phyloP scores from a whole-genome alignment of 2,888 invertebrate species.

The Lasioglossum vierecki region DNA sequence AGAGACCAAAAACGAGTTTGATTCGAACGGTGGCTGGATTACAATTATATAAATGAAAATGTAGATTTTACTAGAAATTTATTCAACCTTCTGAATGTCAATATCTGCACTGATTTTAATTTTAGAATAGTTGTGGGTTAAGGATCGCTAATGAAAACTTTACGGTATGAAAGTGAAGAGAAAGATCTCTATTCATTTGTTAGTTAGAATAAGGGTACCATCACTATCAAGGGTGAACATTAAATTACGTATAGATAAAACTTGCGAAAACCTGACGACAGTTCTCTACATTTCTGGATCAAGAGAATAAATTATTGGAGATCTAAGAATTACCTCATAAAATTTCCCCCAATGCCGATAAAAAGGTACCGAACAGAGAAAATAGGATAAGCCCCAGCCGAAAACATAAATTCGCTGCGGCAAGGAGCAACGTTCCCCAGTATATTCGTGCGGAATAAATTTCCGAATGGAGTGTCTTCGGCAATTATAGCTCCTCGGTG shows the following conservation, averaged over 20 bases:
- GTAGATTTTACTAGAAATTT: neutral
- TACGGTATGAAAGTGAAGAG: neutral
- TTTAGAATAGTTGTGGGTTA: neutral
- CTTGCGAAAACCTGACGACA: neutral
- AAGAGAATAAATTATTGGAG: neutral
- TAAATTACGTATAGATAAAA: neutral
- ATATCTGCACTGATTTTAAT: neutral
- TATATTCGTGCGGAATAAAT: neutral
- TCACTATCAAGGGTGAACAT: too few relatives aligned
- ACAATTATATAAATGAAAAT: conserved; percentile 3
- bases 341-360: neutral
- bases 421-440: neutral
- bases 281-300: neutral
- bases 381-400: neutral
- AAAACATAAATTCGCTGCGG: neutral
- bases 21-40: neutral
- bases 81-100: neutral
- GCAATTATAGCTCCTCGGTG: neutral
- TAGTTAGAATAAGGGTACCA: neutral
- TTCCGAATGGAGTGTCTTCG: neutral
- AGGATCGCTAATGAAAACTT: neutral
- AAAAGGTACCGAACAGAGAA: neutral
- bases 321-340: neutral
- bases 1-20: neutral
- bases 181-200: neutral